Percentiles rank a stretch among this genome's conserved stretches.
Conservation (phyloP, 1,140 invertebrate species). For the Halotydeus destructor region DNA sequence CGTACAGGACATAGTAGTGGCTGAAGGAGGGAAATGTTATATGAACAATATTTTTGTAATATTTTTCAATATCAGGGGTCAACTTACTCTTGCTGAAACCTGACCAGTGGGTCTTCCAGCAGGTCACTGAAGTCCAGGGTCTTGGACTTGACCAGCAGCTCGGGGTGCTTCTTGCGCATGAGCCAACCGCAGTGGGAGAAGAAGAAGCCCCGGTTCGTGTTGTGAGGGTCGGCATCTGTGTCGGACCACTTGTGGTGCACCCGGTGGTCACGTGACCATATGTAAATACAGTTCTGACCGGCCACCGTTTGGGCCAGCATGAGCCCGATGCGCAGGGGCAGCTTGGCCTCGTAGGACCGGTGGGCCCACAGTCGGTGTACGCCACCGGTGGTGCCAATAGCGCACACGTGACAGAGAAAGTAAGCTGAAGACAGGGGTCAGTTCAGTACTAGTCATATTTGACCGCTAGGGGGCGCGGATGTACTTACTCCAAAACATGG, state of each 20-base stretch:
- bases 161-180: constrained; percentile 55
- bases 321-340: constrained; percentile 36
- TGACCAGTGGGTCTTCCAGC: constrained; percentile 50
- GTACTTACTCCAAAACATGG: too few species aligned
- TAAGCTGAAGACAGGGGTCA: too few species aligned
- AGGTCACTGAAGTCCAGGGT: constrained; percentile 65
- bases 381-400: constrained; percentile 60
- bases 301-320: constrained; percentile 63
- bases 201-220: constrained; percentile 82
- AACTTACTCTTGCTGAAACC: constrained; percentile 75
- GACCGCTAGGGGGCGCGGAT: too few species aligned
- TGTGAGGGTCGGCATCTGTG: constrained; percentile 87
- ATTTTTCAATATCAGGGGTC: too few species aligned
- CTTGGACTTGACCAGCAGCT: constrained; percentile 63
- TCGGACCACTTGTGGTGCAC: constrained; percentile 91
- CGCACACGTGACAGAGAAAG: too few species aligned
- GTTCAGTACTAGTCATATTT: too few species aligned
- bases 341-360: constrained; percentile 63
- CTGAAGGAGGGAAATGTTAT: too few species aligned
- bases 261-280: constrained; percentile 81
- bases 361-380: constrained; percentile 85
- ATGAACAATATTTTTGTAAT: too few species aligned
- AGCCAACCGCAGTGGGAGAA: constrained; percentile 91
- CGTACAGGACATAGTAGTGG: constrained; percentile 58
- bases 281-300: constrained; percentile 70